phyloP scores from a whole-genome alignment of 2,888 invertebrate species.

The Penaeus monodon region DNA sequence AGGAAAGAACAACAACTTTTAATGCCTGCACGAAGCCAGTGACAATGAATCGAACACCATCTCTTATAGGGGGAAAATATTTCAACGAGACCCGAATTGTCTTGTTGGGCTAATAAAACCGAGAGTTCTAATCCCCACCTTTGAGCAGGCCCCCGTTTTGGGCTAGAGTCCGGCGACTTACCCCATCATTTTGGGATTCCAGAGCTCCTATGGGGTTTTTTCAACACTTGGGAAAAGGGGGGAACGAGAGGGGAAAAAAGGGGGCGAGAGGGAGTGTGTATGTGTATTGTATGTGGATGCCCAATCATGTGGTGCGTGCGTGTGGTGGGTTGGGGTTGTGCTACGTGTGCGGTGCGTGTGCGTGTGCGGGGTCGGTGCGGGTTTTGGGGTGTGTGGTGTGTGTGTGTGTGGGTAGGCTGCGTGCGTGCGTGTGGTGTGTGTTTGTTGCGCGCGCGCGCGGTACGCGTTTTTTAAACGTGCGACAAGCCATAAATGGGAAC shows the following conservation, averaged over 20 bases:
- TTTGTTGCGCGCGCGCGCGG: too few relatives aligned
- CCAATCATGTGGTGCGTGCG: too few relatives aligned
- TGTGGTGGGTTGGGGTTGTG: too few relatives aligned
- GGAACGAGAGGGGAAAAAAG: constrained; percentile 15
- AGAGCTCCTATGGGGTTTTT: constrained; percentile 23
- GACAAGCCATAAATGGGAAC: too few relatives aligned
- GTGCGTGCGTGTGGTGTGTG: too few relatives aligned
- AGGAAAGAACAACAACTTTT: too few relatives aligned
- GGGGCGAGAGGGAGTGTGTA: background rate
- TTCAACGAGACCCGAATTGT: constrained; percentile 20
- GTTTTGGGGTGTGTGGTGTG: too few relatives aligned
- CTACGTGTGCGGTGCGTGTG: too few relatives aligned
- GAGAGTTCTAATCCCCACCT: constrained; percentile 1
- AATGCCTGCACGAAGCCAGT: too few relatives aligned
- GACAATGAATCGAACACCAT: background rate
- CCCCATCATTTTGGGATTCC: constrained; percentile 24
- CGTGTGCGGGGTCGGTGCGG: too few relatives aligned
- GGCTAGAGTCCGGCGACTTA: constrained; percentile 26
- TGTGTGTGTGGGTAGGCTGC: too few relatives aligned
- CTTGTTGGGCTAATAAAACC: constrained; percentile 13
- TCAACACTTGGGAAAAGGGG: constrained; percentile 13
- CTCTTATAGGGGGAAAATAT: constrained; percentile 4
- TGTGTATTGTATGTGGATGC: background rate
- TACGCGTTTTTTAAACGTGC: too few relatives aligned
- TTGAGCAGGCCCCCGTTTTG: background rate